phyloP scores from a whole-genome alignment of 2,113 vertebrate genomes.

The Anser cygnoides region DNA sequence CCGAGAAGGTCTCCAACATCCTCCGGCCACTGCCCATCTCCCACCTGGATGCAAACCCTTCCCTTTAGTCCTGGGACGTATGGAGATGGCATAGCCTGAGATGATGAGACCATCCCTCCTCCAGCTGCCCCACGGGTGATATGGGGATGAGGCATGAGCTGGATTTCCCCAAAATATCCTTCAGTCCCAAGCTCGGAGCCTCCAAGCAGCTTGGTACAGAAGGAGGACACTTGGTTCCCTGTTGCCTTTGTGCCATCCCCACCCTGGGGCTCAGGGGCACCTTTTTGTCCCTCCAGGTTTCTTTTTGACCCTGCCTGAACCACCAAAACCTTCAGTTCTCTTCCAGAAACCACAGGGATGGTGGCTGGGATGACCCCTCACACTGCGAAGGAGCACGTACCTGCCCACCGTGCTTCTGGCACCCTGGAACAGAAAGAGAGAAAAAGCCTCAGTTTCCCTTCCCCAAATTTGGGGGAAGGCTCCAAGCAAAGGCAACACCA shows the following conservation, averaged over 20 bases:
- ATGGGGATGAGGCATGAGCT: not conserved
- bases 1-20: not conserved
- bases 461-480: too few relatives aligned
- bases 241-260: not conserved
- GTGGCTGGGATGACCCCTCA: not conserved
- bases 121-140: not conserved
- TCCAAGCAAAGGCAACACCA: not conserved
- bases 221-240: not conserved
- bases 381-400: not conserved
- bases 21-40: not conserved
- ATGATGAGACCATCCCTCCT: not conserved
- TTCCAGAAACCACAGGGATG: not conserved
- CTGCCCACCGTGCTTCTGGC: constrained; percentile 18
- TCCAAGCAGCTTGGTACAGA: not conserved
- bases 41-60: not conserved
- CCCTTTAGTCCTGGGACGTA: not conserved
- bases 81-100: accelerated
- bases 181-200: not conserved
- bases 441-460: not conserved
- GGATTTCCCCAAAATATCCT: not conserved
- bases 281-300: not conserved
- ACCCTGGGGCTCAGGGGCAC: not conserved
- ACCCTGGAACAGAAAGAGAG: constrained; percentile 46
- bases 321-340: not conserved
- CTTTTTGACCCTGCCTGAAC: not conserved